Evolutionary conservation across 1,140 invertebrate species (phyloP), one percentile per base, ranked within the genome.

Genomic region (Anastrepha ludens): DNA sequence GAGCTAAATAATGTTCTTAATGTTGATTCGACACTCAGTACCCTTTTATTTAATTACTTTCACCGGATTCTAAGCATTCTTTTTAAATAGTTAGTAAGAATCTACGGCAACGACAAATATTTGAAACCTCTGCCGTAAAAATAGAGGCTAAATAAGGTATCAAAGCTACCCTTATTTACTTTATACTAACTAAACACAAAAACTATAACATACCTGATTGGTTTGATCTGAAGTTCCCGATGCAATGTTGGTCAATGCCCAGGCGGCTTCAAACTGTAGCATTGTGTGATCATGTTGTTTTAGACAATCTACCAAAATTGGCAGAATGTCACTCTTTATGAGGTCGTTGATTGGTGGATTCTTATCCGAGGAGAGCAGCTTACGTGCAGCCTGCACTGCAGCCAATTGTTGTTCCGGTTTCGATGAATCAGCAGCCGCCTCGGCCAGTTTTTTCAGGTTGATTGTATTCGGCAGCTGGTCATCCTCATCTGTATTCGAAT

Each of bases 281-380:
- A 96, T 96, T 67, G 98, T 97, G 93, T 98, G 98, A 92, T 98
- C 96, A 90, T 97, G 95, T 90, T 96, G 94, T 90, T 97, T 95
- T 65, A 99, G 95, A 94, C 98, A 99, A 89, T 95, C 94, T 62
- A 99, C 98, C 90, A 99, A 95, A 91, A 98, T 96, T 81, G 98
- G 98, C 88, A 99, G 95, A 92, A 99, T 98, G 81, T 98, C 98
- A 94, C 97, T 97, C 44, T 96, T 94, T 89, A 99, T 99, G 85
- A 99, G 94, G 88, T 97, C 96, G 95, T 99, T 98, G 91, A 99
- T 99, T n/a, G 99, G 99, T 90, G 99, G 99, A 95, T 99, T 99
- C 90, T 98, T 96, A 94, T 99, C 98, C 65, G 98, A 98, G 3
- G 98, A 99, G 6, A 99, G 94, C 86, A 99, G 94, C 94, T 99